A percentile compares a stretch with the other conserved stretches of the same genome.
Conservation (phyloP, 1,140 invertebrate species). For the Pristionchus pacificus region DNA sequence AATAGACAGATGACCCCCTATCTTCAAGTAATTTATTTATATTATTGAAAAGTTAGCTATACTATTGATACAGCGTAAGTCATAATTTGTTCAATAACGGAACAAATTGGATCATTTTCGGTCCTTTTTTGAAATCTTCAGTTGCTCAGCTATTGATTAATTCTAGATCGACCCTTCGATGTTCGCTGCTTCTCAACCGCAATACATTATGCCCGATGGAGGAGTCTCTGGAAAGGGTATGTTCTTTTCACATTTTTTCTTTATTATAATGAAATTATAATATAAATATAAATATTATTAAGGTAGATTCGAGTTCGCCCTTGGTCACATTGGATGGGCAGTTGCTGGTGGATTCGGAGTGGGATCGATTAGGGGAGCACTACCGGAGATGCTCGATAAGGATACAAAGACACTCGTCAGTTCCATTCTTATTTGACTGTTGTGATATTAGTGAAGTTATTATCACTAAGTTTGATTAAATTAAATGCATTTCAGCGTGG, state of each 20-base stretch:
- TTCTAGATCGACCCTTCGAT: conserved; percentile 39
- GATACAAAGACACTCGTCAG: conserved; percentile 34
- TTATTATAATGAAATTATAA: not conserved
- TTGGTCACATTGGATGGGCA: conserved; percentile 37
- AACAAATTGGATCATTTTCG: no score
- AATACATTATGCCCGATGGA: conserved; percentile 38
- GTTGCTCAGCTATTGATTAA: not conserved
- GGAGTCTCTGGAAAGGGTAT: conserved; percentile 22
- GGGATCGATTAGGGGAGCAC: conserved; percentile 31
- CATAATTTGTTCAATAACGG: no score
- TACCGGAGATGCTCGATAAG: conserved; percentile 31
- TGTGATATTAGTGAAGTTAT: no score
- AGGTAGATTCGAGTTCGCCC: conserved; percentile 38
- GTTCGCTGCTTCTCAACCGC: conserved; percentile 30
- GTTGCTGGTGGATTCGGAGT: conserved; percentile 34
- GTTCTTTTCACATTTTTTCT: not conserved
- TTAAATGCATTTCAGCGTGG: conserved; percentile 24
- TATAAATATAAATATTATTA: conserved; percentile 1
- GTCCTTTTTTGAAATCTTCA: not conserved
- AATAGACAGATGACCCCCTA: conserved; percentile 36
- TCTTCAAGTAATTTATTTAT: conserved; percentile 27
- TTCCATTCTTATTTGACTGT: not conserved
- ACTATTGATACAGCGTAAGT: no score
- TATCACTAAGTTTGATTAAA: not conserved
- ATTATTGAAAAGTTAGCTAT: not conserved